phyloP scores from a whole-genome alignment of 2,113 vertebrate genomes.

The Carettochelys insculpta region DNA sequence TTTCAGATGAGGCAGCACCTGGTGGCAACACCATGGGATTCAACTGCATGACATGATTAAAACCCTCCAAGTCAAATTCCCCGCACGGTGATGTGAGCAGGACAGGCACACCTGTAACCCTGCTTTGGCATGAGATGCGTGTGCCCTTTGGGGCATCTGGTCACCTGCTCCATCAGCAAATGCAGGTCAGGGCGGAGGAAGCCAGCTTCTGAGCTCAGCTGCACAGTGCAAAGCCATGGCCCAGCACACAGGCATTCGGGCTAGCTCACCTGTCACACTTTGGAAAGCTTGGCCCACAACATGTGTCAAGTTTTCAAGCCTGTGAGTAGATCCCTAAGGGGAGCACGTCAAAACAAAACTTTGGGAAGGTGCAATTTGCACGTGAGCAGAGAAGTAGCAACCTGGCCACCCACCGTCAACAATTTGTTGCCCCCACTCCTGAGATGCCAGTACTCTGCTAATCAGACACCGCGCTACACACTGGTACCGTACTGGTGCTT shows the following conservation, averaged over 20 bases:
- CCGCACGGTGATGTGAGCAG: rapidly evolving
- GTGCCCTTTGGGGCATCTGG: rapidly evolving
- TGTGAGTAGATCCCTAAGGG: no score
- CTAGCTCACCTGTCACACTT: background rate
- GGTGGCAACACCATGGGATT: rapidly evolving
- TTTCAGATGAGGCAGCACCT: background rate
- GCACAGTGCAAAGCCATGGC: background rate
- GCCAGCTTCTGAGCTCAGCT: background rate
- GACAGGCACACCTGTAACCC: rapidly evolving
- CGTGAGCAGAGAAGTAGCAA: background rate
- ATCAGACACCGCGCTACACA: background rate
- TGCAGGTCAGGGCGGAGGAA: background rate
- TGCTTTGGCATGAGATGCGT: rapidly evolving
- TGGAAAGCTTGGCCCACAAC: background rate
- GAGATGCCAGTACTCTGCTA: background rate
- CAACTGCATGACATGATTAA: background rate
- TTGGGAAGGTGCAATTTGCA: background rate
- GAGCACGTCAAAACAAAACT: background rate
- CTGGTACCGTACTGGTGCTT: background rate
- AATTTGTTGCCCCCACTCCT: background rate
- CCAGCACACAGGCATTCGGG: background rate
- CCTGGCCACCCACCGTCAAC: background rate
- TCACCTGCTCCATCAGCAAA: background rate
- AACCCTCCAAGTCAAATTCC: rapidly evolving
- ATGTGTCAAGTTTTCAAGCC: background rate